Conservation (phyloP, 2,888 invertebrate species). For the Mythimna pallens region DNA sequence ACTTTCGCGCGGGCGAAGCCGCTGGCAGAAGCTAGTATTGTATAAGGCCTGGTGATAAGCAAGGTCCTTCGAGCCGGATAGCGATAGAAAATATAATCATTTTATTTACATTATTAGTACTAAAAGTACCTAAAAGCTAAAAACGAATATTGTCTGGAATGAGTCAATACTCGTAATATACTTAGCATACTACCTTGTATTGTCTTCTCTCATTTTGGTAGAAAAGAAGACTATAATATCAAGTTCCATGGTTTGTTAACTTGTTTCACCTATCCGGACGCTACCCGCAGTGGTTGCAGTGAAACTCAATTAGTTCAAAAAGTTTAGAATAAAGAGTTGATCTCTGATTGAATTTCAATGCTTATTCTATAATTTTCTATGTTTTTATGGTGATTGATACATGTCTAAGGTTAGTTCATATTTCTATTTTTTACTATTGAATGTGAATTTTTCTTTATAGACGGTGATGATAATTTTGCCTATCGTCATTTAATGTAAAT, state of each 20-base stretch:
- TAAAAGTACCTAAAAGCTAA: background rate
- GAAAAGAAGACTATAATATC: background rate
- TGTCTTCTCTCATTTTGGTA: background rate
- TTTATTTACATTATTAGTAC: background rate
- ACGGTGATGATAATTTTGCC: background rate
- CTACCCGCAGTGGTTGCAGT: background rate
- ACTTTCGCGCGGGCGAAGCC: too few relatives aligned
- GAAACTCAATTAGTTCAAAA: background rate
- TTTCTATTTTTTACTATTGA: background rate
- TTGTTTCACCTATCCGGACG: background rate
- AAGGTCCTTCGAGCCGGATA: background rate
- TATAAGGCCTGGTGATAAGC: background rate
- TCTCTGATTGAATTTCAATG: constrained; percentile 1
- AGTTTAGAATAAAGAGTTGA: background rate
- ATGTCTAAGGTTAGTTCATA: background rate
- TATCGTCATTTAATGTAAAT: constrained; percentile 18
- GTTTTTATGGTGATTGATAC: constrained; percentile 13
- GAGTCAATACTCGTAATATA: background rate
- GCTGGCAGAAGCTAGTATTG: too few relatives aligned
- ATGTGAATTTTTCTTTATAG: background rate
- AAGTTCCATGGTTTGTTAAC: background rate
- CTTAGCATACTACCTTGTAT: background rate
- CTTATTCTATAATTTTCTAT: background rate
- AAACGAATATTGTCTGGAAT: background rate
- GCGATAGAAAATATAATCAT: background rate